A percentile compares a stretch with the other conserved stretches of the same genome.
Conservation (phyloP, 2,113 vertebrate species). For the Martes martes region DNA sequence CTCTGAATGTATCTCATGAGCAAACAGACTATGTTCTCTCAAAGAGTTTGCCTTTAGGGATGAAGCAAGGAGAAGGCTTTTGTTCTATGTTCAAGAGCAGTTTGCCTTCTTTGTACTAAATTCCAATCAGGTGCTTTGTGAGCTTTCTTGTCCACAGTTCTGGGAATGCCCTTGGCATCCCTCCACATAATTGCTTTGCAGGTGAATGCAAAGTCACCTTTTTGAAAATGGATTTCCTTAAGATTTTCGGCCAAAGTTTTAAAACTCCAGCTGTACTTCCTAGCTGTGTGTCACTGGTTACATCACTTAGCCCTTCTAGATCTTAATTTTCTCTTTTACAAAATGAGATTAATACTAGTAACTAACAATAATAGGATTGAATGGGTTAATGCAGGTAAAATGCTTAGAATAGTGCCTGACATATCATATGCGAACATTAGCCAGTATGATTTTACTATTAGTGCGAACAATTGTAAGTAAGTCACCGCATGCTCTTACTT, state of each 20-base stretch:
- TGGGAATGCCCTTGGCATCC: neutral
- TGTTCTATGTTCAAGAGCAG: neutral
- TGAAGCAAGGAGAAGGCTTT: neutral
- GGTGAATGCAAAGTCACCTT: neutral
- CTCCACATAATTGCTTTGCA: neutral
- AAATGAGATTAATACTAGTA: neutral
- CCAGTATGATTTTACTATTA: neutral
- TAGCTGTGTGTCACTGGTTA: neutral
- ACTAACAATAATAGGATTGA: neutral
- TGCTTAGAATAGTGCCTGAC: neutral
- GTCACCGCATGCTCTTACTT: too few relatives aligned
- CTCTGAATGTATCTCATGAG: neutral
- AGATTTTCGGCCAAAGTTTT: neutral
- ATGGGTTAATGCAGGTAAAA: neutral
- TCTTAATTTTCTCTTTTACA: neutral
- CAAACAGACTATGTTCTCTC: neutral
- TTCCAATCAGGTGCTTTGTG: neutral
- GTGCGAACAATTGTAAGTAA: neutral
- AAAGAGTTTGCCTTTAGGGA: neutral
- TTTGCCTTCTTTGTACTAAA: conserved; percentile 11
- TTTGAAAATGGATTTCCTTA: neutral
- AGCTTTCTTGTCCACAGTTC: neutral
- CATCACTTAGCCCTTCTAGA: neutral
- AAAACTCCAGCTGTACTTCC: neutral
- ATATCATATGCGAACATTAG: neutral